Conservation (phyloP, 2,113 vertebrate species). For the Menidia beryllina region DNA sequence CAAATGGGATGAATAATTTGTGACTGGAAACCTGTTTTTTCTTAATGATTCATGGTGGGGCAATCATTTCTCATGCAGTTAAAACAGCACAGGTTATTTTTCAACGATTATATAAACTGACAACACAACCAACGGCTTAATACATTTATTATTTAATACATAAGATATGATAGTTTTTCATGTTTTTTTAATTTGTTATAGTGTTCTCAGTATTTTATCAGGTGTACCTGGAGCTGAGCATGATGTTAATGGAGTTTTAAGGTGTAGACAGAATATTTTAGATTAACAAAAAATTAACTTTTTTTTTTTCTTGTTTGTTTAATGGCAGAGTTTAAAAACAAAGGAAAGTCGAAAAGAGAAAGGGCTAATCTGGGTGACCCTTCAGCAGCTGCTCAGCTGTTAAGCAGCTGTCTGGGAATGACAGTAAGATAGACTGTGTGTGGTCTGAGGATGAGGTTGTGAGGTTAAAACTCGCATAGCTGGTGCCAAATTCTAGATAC, state of each 20-base stretch:
- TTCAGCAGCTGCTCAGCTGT: slow-evolving; percentile 41
- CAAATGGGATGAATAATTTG: too few species aligned
- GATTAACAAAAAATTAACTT: too few species aligned
- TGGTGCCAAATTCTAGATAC: slow-evolving; percentile 34
- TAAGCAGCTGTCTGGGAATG: slow-evolving; percentile 44
- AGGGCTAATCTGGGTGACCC: slow-evolving; percentile 55
- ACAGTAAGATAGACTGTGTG: slow-evolving; percentile 45
- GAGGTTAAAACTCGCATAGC: slow-evolving; percentile 20
- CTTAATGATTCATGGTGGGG: too few species aligned
- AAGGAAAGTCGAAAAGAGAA: background rate
- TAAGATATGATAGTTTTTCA: background rate
- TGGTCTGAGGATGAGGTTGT: slow-evolving; percentile 30
- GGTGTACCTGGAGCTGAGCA: background rate
- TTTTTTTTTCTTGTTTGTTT: too few species aligned
- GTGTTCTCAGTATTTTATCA: background rate
- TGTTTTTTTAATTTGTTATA: background rate
- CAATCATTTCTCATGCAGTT: too few species aligned
- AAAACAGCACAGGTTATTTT: too few species aligned
- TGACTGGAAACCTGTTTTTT: too few species aligned
- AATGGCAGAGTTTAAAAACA: too few species aligned
- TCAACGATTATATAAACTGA: background rate
- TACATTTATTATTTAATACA: background rate
- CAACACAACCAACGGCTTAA: background rate
- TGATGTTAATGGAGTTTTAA: background rate
- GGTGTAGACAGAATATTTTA: too few species aligned